phyloP scores from a whole-genome alignment of 2,113 vertebrate species.

The Natator depressus region DNA sequence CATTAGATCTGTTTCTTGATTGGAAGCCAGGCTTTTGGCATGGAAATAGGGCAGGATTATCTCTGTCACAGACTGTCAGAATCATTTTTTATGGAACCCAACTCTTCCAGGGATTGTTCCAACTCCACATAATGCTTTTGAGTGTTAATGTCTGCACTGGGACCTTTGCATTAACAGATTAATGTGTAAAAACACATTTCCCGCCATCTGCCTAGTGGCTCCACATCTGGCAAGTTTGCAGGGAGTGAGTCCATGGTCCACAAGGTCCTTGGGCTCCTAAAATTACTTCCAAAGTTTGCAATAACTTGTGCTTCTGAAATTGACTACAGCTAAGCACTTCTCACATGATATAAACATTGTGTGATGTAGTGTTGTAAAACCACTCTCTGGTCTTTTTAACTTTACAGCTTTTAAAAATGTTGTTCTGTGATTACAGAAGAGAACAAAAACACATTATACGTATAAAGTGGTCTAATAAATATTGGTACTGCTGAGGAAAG shows the following conservation, averaged over 20 bases:
- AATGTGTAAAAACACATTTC: constrained; percentile 43
- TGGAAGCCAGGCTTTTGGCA: constrained; percentile 44
- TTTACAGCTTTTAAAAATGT: not conserved
- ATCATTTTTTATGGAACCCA: constrained; percentile 46
- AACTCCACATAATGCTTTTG: constrained; percentile 54
- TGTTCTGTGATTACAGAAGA: not conserved
- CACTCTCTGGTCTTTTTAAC: constrained; percentile 24
- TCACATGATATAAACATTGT: constrained; percentile 66
- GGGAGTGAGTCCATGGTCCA: constrained; percentile 46
- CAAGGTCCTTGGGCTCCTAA: constrained; percentile 75
- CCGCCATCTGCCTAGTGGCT: constrained; percentile 48
- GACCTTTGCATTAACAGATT: constrained; percentile 43
- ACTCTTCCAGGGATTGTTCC: constrained; percentile 66
- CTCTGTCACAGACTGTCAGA: constrained; percentile 48
- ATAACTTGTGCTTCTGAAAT: constrained; percentile 60
- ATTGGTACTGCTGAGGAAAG: not conserved
- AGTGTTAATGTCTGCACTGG: constrained; percentile 54
- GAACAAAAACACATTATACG: not conserved
- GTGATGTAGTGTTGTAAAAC: constrained; percentile 32
- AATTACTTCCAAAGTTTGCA: constrained; percentile 71
- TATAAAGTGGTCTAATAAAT: not conserved
- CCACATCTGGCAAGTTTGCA: constrained; percentile 38
- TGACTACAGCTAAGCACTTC: constrained; percentile 54
- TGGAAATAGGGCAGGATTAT: constrained; percentile 31
- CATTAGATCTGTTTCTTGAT: constrained; percentile 9